Evolutionary conservation across 2,888 invertebrate species (phyloP), one percentile per base, ranked within the genome.

Genomic region (Pachydiplax longipennis): DNA sequence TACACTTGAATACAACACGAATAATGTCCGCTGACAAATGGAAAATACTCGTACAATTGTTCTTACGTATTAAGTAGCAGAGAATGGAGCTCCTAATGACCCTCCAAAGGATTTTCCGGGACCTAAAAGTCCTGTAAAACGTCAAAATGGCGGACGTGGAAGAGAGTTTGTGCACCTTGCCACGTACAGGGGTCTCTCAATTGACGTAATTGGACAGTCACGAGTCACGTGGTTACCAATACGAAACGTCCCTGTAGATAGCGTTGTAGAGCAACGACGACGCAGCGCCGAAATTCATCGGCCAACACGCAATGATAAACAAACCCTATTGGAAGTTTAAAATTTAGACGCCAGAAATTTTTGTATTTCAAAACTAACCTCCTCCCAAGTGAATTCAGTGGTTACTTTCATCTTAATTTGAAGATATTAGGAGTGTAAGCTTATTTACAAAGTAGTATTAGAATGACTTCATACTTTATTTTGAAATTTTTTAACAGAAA

Each of bases 121-220:
- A 81, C 82, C 82, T 82, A 65, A 81, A 94, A 94, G 96, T 95
- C 95, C 96, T 95, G 95, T 96, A 96, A 96, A 95, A 96, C 96
- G 96, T 96, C 96, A 97, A 97, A 96, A 97, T 97, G 97, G 97
- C 97, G 96, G 96, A 96, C 96, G 96, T 96, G 96, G 96, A 96
- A 96, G 95, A 92, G 96, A 94, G 95, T 95, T 96, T 95, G 95
- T 95, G 95, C 96, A 95, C 95, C 94, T 95, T 97, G 97, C 97
- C 97, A 97, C 97, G 97, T 97, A 97, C 96, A 95, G 96, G 94
- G 93, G 94, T 94, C 93, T 81, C 87, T 65, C 81, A 81, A 90
- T 87, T 91, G 91, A 91, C 73, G 73, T 90, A 65, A 91, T 91
- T 91, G 91, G 91, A 81, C 90, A 90, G 87, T 65, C 65, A 80